These are phyloP conservation scores for Athene noctua DNA, from an alignment of 2,113 vertebrate species.

Conservation along the genomic window DNA sequence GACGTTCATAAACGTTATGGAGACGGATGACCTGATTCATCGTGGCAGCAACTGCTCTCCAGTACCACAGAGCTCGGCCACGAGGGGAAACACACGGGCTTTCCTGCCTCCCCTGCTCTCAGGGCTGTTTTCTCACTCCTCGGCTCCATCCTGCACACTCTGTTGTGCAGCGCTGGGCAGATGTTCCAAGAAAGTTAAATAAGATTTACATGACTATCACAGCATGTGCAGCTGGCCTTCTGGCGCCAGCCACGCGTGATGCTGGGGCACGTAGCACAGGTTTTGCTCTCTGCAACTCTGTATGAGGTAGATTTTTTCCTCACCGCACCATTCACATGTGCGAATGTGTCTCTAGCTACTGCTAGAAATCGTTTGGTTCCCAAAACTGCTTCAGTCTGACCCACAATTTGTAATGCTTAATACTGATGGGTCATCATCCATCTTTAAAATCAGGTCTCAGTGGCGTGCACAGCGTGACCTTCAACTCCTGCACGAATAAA, in stretches of 20 bases:
- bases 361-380: background rate
- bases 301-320: background rate
- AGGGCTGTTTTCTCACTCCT: background rate
- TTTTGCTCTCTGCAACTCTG: background rate
- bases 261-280: background rate
- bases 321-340: background rate
- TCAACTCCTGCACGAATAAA: background rate
- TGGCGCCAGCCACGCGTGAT: fast-evolving
- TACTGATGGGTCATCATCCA: background rate
- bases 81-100: fast-evolving
- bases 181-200: background rate
- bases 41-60: background rate
- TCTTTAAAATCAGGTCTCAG: conserved; percentile 17
- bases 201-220: background rate
- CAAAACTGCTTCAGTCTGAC: background rate
- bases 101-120: background rate
- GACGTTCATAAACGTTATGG: fast-evolving
- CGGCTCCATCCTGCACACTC: background rate
- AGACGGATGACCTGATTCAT: background rate
- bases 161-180: background rate
- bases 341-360: background rate
- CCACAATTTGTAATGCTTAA: background rate
- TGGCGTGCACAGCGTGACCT: background rate
- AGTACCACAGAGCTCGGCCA: fast-evolving
- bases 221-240: background rate